Conservation (phyloP, 2,113 vertebrate genomes). For the Mirounga angustirostris region DNA sequence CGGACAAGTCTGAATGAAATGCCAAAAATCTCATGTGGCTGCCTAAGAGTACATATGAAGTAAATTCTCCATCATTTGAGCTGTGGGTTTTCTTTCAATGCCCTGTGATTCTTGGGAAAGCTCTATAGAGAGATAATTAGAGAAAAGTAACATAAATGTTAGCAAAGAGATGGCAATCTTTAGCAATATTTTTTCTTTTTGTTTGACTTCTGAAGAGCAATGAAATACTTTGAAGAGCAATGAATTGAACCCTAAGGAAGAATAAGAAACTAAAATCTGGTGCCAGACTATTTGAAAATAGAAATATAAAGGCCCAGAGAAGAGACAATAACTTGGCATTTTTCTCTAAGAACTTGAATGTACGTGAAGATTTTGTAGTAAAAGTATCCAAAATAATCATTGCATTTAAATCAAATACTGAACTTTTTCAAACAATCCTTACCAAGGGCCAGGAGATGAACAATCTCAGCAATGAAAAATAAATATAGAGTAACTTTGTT, state of each 20-base stretch:
- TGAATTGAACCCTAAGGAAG: conserved; percentile 34
- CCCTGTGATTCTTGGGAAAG: conserved; percentile 55
- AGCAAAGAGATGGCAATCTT: conserved; percentile 40
- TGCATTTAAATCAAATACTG: conserved; percentile 39
- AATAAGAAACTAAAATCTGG: conserved; percentile 54
- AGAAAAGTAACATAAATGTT: conserved; percentile 40
- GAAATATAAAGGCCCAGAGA: conserved; percentile 3
- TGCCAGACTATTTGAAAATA: conserved; percentile 40
- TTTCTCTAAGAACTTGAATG: conserved; percentile 5
- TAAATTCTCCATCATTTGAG: background rate
- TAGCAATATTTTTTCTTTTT: background rate
- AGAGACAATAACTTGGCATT: conserved; percentile 11
- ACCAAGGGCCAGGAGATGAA: conserved; percentile 7
- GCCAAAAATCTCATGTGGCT: conserved; percentile 34
- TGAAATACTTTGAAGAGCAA: background rate
- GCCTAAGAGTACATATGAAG: background rate
- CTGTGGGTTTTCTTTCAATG: conserved; percentile 30
- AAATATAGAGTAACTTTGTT: background rate
- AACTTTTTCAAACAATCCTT: conserved; percentile 26
- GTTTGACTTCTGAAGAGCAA: conserved; percentile 54
- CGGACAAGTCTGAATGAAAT: background rate
- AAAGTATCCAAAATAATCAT: conserved; percentile 36
- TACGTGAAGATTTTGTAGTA: conserved; percentile 13
- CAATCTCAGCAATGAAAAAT: background rate
- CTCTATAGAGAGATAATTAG: conserved; percentile 30